Evolutionary conservation across 2,113 vertebrate species (phyloP), one percentile per base, ranked within the genome.

Genomic region (Clarias macrocephalus): DNA sequence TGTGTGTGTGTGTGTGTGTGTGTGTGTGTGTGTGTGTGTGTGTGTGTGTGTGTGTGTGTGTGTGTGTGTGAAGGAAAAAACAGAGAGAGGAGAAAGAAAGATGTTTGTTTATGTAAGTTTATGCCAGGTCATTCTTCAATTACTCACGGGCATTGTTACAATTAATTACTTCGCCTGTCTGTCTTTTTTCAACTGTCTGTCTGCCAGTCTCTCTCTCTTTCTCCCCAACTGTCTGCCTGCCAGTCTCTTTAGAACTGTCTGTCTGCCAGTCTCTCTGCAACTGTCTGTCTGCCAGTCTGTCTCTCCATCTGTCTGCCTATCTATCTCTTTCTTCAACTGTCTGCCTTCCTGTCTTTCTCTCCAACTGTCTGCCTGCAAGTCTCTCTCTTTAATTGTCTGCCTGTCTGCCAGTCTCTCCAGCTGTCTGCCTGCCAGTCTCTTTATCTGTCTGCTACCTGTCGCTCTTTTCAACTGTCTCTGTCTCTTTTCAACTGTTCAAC

Each of bases 1-100:
- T 63, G 80, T 63, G 59, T 48, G 30, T 60, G 56, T 82, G 37
- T 82, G 80, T 65, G 80, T 65, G 80, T 65, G 80, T 82, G 80
- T 28, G 80, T 16, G 77, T 59, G 54, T 28, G 76, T 79, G 76
- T 57, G 76, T 57, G 76, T 30, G 54, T 28, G 76, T 5, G 68
- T 82, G 80, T 65, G 80, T 65, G 80, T 57, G 76, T 30, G 54
- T 28, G 76, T 5, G 3, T 5, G 68, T 82, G 80, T 65, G 80
- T 65, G 80, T 57, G 76, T 30, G 54, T 28, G 76, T 5, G 3
- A 3, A 7, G 42, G 6, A 42, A 42, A 42, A 5, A 42, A 42
- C 42, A 42, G 42, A 42, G 42, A 42, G 63, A 65, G 63, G 37
- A 12, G 18, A n/a, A 48, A 77, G 75, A 79, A 25, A 18, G 48